Base-by-base conservation (phyloP, 2,888 invertebrate species). In the Cryptocheilus praepositus region DNA sequence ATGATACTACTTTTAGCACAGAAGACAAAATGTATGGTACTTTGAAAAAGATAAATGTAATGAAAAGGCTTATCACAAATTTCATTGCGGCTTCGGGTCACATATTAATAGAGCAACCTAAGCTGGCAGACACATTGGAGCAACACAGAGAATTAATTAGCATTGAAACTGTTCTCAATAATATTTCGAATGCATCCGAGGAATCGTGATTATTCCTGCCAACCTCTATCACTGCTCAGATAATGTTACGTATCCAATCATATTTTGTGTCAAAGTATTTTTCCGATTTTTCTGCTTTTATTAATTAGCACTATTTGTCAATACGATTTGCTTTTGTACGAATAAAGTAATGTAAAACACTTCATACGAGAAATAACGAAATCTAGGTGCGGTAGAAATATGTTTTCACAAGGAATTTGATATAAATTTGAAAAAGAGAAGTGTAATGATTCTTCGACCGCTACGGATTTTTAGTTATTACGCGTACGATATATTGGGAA, bases 31-130 rank as follows among this genome's bases (percentile, higher is more conserved):
- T 74, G 19, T 53, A 71, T 13, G 52, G 3, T 3, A 63, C 56
- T 11, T 18, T 85, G 61, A 15, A 3, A 5, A 84, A 75, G 25
- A 79, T 84, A 19, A 80, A 82, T 64, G 25, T 78, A 43, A 78
- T 78, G 76, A 83, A 85, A 51, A 80, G 71, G 44, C 64, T 85
- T 7, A 80, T 83, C 60, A 71, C 71, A 19, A 80, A 71, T 59
- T 74, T 85, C n/a, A 76, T 81, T 63, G 76, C 81, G 22, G 25
- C 70, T 8, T 76, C 75, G 4, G 22, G 52, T 53, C 0, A 56
- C 1, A 28, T 76, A 56, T 45, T 82, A 4, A 1, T 5, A 0
- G 21, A 77, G 0, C 1, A 76, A 7, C 62, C 71, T 44, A 4
- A 64, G 16, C 43, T 83, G 0, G 3, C 77, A 16, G 56, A 81